These are phyloP conservation scores for Cremastinae sp. DNA, from an alignment of 2,888 invertebrate species.

Conservation along the genomic window DNA sequence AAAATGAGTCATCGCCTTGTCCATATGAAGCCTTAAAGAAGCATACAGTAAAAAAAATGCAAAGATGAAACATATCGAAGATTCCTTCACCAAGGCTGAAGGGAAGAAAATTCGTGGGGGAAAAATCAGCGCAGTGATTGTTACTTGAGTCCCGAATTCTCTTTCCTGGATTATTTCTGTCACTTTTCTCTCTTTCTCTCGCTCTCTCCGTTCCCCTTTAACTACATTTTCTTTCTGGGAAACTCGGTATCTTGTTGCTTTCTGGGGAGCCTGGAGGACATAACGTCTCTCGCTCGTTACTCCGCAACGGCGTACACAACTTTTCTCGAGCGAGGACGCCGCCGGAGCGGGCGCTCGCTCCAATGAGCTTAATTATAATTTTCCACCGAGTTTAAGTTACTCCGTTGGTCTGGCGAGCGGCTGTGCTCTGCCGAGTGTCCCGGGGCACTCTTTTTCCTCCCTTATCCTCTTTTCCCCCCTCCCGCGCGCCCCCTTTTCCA, in stretches of 20 bases:
- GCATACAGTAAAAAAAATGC: neutral
- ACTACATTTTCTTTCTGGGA: conserved; percentile 55
- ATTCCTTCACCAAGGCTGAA: neutral
- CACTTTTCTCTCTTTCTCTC: conserved; percentile 15
- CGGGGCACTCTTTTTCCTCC: neutral
- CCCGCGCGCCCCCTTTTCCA: conserved; percentile 43
- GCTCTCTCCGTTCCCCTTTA: conserved; percentile 55
- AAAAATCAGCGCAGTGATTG: conserved; percentile 37
- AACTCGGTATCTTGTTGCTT: conserved; percentile 34
- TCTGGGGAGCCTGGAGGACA: conserved; percentile 32
- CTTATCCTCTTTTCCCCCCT: neutral
- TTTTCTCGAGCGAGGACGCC: conserved; percentile 54
- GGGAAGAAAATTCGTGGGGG: conserved; percentile 31
- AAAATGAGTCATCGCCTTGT: too few species aligned
- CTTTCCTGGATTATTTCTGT: conserved; percentile 13
- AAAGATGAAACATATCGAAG: conserved; percentile 7
- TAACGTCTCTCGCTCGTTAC: conserved; percentile 59
- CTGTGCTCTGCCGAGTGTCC: conserved; percentile 9
- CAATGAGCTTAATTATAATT: conserved; percentile 70
- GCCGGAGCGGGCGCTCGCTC: conserved; percentile 60
- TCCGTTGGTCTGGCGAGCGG: conserved; percentile 46
- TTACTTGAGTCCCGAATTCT: conserved; percentile 33
- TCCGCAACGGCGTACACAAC: conserved; percentile 57
- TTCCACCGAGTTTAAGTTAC: conserved; percentile 67
- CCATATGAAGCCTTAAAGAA: too few species aligned